Evolutionary conservation across 2,797 vertebrate genomes (phyloP).

Genomic region (Euphonia xanthogaster): DNA sequence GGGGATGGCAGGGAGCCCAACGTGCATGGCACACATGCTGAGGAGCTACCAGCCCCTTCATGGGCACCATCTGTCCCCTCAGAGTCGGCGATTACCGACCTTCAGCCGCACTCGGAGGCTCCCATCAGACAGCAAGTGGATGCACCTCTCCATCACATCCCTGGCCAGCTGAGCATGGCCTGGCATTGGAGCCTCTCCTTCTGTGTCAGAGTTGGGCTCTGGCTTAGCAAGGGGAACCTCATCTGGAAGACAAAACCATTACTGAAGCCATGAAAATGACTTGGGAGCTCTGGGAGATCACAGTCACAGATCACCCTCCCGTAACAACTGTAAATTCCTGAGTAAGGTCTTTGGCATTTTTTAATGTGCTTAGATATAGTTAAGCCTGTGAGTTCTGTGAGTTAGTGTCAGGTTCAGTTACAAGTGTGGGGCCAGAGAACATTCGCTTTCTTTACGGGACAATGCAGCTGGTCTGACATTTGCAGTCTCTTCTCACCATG

Average conservation of each 20-base stretch:
- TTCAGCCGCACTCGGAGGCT: conserved; percentile 84
- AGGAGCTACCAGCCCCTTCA: background rate
- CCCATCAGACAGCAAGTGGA: conserved; percentile 86
- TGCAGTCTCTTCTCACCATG: background rate
- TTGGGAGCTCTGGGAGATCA: background rate
- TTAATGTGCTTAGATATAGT: background rate
- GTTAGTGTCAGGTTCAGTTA: background rate
- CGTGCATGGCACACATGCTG: fast-evolving
- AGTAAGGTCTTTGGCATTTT: background rate
- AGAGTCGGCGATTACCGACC: conserved; percentile 65
- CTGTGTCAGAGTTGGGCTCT: background rate
- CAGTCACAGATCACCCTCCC: background rate
- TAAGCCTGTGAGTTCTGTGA: background rate
- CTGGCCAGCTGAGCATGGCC: conserved; percentile 82
- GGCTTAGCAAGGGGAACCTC: background rate
- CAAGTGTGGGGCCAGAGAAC: background rate
- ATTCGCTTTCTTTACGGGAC: background rate
- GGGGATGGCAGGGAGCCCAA: background rate
- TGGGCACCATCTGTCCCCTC: background rate
- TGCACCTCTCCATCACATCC: conserved; percentile 88
- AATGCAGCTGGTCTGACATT: conserved; percentile 22
- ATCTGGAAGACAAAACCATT: conserved; percentile 54
- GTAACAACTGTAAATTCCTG: background rate
- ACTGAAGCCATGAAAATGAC: background rate
- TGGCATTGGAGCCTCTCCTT: conserved; percentile 78